Percentiles rank a stretch among this genome's conserved stretches.
Conservation (phyloP, 2,113 vertebrate genomes). For the Siniperca chuatsi region DNA sequence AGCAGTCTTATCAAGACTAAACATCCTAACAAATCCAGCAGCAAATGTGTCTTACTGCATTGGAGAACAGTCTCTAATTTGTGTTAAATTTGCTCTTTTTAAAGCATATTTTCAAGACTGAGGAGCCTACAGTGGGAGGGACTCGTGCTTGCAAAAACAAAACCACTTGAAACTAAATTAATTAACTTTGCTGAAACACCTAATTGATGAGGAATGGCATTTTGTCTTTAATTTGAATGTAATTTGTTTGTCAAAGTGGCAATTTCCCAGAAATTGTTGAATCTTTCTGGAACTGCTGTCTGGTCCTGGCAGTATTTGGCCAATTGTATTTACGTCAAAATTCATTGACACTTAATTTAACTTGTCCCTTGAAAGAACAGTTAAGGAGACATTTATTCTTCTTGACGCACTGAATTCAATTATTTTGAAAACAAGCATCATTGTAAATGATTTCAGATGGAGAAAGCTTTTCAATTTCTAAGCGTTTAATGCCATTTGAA, state of each 20-base stretch:
- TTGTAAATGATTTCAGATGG: slow-evolving; percentile 83
- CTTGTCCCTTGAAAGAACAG: slow-evolving; percentile 83
- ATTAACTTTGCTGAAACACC: slow-evolving; percentile 61
- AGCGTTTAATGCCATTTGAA: slow-evolving; percentile 79
- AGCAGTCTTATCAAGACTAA: background rate
- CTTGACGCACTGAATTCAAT: slow-evolving; percentile 85
- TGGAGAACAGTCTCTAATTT: background rate
- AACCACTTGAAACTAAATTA: slow-evolving; percentile 54
- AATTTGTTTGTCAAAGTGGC: slow-evolving; percentile 80
- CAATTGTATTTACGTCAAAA: slow-evolving; percentile 86
- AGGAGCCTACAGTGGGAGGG: background rate
- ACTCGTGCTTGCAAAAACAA: slow-evolving; percentile 38
- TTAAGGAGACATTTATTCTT: slow-evolving; percentile 84
- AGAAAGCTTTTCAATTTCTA: slow-evolving; percentile 79
- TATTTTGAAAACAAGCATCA: slow-evolving; percentile 84
- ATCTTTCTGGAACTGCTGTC: slow-evolving; percentile 55
- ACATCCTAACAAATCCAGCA: slow-evolving; percentile 1
- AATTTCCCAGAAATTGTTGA: slow-evolving; percentile 74
- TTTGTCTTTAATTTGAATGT: slow-evolving; percentile 74
- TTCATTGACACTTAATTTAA: slow-evolving; percentile 84
- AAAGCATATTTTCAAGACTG: slow-evolving; percentile 3
- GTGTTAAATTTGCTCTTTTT: slow-evolving; percentile 16
- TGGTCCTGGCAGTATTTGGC: slow-evolving; percentile 79
- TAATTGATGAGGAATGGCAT: slow-evolving; percentile 75
- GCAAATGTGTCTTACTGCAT: background rate